Evolutionary conservation across 1,140 invertebrate species (phyloP).

Genomic region (Conopomorpha cramerella): DNA sequence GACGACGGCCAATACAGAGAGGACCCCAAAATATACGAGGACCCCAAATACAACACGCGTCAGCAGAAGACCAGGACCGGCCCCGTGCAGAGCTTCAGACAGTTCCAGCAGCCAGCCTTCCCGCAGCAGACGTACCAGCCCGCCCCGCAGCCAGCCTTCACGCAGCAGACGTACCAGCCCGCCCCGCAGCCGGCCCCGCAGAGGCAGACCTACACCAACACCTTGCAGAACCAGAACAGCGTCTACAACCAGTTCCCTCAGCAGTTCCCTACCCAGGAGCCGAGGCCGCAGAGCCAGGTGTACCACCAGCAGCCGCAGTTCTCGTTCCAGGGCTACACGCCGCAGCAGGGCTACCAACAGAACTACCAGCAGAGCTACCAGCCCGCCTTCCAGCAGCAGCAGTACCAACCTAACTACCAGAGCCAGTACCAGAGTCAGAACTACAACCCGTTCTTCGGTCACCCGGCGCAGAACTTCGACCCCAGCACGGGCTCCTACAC

Average conservation of each 20-base stretch:
- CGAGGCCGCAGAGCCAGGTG: constrained; percentile 37
- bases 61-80: constrained; percentile 35
- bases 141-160: constrained; percentile 6
- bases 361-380: constrained; percentile 33
- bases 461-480: constrained; percentile 68
- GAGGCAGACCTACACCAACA: too few relatives aligned
- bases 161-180: constrained; percentile 10
- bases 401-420: constrained; percentile 23
- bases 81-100: constrained; percentile 21
- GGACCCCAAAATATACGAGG: constrained; percentile 77
- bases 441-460: constrained; percentile 58
- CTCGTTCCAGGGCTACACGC: constrained; percentile 38
- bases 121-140: constrained; percentile 20
- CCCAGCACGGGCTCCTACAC: constrained; percentile 71
- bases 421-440: constrained; percentile 36
- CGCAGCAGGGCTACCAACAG: constrained; percentile 16
- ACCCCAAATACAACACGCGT: constrained; percentile 69
- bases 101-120: constrained; percentile 24
- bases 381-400: constrained; percentile 39
- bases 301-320: constrained; percentile 49
- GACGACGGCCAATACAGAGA: constrained; percentile 84
- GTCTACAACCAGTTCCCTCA: constrained; percentile 24
- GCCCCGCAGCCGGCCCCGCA: constrained; percentile 11
- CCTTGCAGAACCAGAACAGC: too few relatives aligned
- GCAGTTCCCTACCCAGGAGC: constrained; percentile 36